Evolutionary conservation across 2,113 vertebrate species (phyloP), one percentile per base, ranked within the genome.

Genomic region (Ochotona princeps): DNA sequence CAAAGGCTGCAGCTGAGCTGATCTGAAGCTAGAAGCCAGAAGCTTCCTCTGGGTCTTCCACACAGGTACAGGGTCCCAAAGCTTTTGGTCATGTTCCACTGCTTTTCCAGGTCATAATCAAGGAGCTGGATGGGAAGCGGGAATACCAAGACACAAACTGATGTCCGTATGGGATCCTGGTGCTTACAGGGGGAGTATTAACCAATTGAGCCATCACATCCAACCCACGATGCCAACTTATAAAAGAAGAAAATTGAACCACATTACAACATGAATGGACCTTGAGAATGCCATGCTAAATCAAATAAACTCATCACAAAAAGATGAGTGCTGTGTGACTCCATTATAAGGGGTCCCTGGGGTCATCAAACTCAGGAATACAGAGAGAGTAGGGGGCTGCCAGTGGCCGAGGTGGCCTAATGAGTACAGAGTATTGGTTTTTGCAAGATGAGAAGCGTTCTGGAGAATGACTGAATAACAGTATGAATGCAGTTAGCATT

Each of bases 191-290:
- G 38, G 38, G 38, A 44, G 38, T 3, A 44, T 44, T 44, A 44
- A 44, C 38, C 38, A 44, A 44, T 44, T 44, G 38, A 44, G 38
- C 38, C 38, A 44, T 44, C 38, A 44, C 38, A 44, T 44, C 38
- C 38, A 44, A 6, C 38, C 38, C 38, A 44, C 6, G 38, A 44
- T 44, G 38, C 38, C 38, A 44, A 44, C 83, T 76, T 76, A 38
- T 51, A 60, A 72, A 57, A 60, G 66, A 75, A 44, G 44, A 26
- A 35, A 61, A 66, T 57, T 67, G 32, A 51, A 35, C 6, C 8
- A 7, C 0, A 2, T 25, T 20, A 8, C 10, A 7, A 12, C 38
- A 13, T 2, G 1, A 12, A 6, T 79, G 28, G 21, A 26, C 28
- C 82, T 80, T 32, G 17, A 49, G 21, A 51, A 66, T 21, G 21